These are phyloP conservation scores for Sturmia bella DNA, from an alignment of 2,888 invertebrate genomes.

Conservation along the genomic window DNA sequence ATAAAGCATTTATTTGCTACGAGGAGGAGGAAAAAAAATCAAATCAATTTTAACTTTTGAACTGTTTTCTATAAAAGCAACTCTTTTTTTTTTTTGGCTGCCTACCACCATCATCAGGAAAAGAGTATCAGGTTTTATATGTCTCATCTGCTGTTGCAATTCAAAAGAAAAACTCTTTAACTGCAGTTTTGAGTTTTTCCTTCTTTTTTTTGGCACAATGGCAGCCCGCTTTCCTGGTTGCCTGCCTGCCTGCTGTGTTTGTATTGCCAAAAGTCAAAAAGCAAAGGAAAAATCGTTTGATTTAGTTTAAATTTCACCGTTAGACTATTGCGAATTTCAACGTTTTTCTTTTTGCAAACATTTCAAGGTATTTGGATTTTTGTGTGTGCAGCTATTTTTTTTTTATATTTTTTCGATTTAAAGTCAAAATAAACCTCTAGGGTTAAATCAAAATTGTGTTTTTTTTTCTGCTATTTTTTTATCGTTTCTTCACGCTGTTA, in stretches of 20 bases:
- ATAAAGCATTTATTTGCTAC: neutral
- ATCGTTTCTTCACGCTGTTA: constrained; percentile 31
- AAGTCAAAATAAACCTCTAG: constrained; percentile 37
- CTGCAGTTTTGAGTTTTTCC: neutral
- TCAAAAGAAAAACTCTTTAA: constrained; percentile 11
- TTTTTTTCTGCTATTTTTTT: constrained; percentile 1
- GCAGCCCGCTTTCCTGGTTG: neutral
- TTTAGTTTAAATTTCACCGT: constrained; percentile 48
- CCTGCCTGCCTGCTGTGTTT: constrained; percentile 16
- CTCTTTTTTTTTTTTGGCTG: neutral
- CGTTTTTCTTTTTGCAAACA: neutral
- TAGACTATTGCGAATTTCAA: constrained; percentile 23
- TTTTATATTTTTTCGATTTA: constrained; percentile 27
- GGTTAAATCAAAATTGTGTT: constrained; percentile 41
- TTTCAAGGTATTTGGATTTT: constrained; percentile 38
- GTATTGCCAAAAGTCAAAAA: constrained; percentile 61
- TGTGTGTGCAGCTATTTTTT: constrained; percentile 11
- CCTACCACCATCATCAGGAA: neutral
- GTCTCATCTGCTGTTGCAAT: constrained; percentile 27
- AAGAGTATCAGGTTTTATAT: neutral
- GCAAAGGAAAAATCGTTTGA: constrained; percentile 44
- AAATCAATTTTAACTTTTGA: constrained; percentile 17
- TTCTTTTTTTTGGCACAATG: neutral
- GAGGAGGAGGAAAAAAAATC: neutral
- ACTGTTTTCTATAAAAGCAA: constrained; percentile 15